A percentile compares a stretch with the other conserved stretches of the same genome.
Evolutionary conservation across 2,888 invertebrate genomes (phyloP).

Genomic region (Troides oblongomaculatus): DNA sequence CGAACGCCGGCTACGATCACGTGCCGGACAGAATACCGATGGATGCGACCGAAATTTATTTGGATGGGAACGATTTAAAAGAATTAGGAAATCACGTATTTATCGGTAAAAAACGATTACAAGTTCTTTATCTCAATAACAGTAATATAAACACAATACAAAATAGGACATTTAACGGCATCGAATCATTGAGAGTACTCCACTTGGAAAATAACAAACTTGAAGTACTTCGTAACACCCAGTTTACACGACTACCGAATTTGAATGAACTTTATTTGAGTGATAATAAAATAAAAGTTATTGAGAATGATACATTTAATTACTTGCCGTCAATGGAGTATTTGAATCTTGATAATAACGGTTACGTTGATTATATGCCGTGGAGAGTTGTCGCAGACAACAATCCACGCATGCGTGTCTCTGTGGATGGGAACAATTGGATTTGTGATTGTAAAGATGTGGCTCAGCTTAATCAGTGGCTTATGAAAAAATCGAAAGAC

Average conservation of each 20-base stretch:
- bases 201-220: slow-evolving; percentile 89
- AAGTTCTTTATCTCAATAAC: slow-evolving; percentile 88
- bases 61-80: slow-evolving; percentile 90
- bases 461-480: slow-evolving; percentile 84
- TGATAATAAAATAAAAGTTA: slow-evolving; percentile 86
- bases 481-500: slow-evolving; percentile 83
- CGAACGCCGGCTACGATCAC: slow-evolving; percentile 85
- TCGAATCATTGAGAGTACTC: slow-evolving; percentile 85
- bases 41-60: slow-evolving; percentile 93
- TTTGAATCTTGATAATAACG: slow-evolving; percentile 87
- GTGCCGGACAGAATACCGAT: slow-evolving; percentile 91
- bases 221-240: slow-evolving; percentile 85
- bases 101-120: slow-evolving; percentile 90
- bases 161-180: slow-evolving; percentile 91
- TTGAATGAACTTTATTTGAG: slow-evolving; percentile 88
- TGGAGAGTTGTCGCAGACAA: slow-evolving; percentile 85
- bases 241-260: slow-evolving; percentile 87
- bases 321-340: slow-evolving; percentile 86
- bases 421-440: slow-evolving; percentile 90
- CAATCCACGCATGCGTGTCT: slow-evolving; percentile 84
- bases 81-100: slow-evolving; percentile 91
- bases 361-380: slow-evolving; percentile 87
- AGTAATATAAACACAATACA: slow-evolving; percentile 87
- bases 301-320: slow-evolving; percentile 88
- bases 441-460: slow-evolving; percentile 89